These are phyloP conservation scores for Apis cerana DNA, from an alignment of 1,140 invertebrate species.

Conservation along the genomic window DNA sequence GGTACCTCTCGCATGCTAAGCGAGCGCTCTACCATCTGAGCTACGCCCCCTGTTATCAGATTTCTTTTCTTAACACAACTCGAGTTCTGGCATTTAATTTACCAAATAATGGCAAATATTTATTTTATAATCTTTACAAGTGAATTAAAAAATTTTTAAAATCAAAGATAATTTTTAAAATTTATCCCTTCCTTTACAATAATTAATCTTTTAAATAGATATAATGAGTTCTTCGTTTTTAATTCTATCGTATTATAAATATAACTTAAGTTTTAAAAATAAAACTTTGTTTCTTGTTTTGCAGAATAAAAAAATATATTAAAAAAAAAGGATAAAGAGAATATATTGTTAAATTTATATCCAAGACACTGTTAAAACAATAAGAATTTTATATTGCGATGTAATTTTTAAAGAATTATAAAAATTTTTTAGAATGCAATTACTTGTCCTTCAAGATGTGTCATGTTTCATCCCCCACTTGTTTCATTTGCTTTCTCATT, in stretches of 20 bases:
- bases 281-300: background rate
- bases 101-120: background rate
- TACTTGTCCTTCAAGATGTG: background rate
- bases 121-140: background rate
- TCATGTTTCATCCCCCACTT: background rate
- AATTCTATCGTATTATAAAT: background rate
- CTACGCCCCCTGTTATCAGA: constrained; percentile 84
- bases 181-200: no score
- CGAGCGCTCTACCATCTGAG: constrained; percentile 93
- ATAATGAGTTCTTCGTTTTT: no score
- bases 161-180: background rate
- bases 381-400: background rate
- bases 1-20: constrained; percentile 93
- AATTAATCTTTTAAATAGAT: background rate
- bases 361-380: background rate
- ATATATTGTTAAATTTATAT: background rate
- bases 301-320: no score
- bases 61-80: background rate
- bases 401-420: background rate
- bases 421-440: background rate
- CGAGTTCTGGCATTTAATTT: background rate
- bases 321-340: no score
- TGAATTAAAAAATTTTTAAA: background rate
- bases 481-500: constrained; percentile 50
- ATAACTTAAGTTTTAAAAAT: background rate